Percentiles rank a stretch among this genome's conserved stretches.
phyloP scores from a whole-genome alignment of 1,140 invertebrate genomes.

The Temnothorax curvispinosus region DNA sequence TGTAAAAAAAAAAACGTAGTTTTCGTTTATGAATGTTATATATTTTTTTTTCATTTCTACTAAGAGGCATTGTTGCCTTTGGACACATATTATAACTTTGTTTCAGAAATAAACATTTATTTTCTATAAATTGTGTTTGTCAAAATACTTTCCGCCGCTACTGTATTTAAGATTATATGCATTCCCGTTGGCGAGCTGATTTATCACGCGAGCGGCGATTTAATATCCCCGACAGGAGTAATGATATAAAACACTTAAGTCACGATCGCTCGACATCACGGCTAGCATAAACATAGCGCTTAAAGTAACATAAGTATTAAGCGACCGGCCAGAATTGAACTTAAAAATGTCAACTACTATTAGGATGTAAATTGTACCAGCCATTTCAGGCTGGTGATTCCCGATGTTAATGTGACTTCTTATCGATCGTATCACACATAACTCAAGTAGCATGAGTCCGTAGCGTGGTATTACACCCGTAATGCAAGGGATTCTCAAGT shows the following conservation, averaged over 20 bases:
- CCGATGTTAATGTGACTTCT: neutral
- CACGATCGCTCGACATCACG: constrained; percentile 30
- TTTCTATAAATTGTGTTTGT: too few relatives aligned
- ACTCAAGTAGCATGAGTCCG: neutral
- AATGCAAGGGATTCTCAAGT: neutral
- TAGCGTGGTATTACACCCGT: neutral
- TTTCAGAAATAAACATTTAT: too few relatives aligned
- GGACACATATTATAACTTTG: too few relatives aligned
- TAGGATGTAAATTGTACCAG: neutral
- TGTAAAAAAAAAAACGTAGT: too few relatives aligned
- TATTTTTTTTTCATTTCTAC: too few relatives aligned
- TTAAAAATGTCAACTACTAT: constrained; percentile 7
- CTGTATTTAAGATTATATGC: constrained; percentile 53
- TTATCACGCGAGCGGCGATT: constrained; percentile 47
- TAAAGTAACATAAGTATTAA: constrained; percentile 4
- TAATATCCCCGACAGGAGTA: constrained; percentile 40
- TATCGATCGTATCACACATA: neutral
- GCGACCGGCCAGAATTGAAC: neutral
- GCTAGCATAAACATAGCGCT: neutral
- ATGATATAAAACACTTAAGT: constrained; percentile 52
- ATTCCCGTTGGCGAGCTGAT: constrained; percentile 48
- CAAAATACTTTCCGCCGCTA: too few relatives aligned
- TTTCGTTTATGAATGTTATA: too few relatives aligned
- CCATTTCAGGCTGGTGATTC: neutral
- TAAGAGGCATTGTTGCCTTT: too few relatives aligned